Conservation (phyloP, 2,113 vertebrate species). For the Trichomycterus rosablanca region DNA sequence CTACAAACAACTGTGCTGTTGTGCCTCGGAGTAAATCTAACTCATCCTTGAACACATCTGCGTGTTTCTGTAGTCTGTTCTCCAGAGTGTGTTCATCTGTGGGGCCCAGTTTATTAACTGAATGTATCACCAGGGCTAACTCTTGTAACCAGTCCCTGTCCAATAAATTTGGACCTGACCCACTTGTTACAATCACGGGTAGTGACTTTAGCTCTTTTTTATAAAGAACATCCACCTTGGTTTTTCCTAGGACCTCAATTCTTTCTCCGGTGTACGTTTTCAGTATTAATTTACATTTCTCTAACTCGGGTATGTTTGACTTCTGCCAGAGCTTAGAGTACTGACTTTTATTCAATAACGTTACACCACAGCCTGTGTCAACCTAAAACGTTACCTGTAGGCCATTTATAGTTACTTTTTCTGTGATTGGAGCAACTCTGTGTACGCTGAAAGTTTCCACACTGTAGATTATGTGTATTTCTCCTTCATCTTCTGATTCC, state of each 20-base stretch:
- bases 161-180: background rate
- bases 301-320: background rate
- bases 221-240: too few relatives aligned
- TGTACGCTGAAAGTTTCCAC: background rate
- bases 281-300: background rate
- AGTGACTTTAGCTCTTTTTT: background rate
- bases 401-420: background rate
- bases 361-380: background rate
- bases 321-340: slow-evolving; percentile 4
- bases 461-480: background rate
- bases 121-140: background rate
- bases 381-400: background rate
- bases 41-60: background rate
- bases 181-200: background rate
- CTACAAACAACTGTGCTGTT: background rate
- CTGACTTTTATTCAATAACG: background rate
- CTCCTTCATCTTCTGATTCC: background rate
- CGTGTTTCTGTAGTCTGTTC: background rate
- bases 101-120: too few relatives aligned
- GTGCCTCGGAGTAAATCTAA: background rate
- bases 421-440: background rate
- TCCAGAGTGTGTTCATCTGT: too few relatives aligned
- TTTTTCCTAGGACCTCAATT: background rate
- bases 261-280: background rate
- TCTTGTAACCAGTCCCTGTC: background rate